Percentiles rank a stretch among this genome's conserved stretches.
phyloP scores from a whole-genome alignment of 2,113 vertebrate species.

The Furnarius figulus region DNA sequence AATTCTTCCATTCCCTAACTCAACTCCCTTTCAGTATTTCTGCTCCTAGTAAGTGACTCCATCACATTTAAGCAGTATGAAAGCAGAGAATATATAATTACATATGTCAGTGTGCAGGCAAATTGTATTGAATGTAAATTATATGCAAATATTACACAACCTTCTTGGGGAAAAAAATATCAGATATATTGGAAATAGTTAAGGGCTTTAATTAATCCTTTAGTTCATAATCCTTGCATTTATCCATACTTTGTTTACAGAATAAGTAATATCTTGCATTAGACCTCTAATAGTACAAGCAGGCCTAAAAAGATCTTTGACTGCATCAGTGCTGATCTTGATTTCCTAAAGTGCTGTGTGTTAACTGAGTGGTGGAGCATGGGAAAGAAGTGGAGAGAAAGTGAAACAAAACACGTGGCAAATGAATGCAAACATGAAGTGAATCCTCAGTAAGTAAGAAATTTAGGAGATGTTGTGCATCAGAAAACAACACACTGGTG shows the following conservation, averaged over 20 bases:
- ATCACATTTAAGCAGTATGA: not conserved
- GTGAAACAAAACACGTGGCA: not conserved
- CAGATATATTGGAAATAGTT: slow-evolving; percentile 13
- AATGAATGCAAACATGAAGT: not conserved
- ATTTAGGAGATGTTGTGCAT: not conserved
- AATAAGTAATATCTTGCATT: slow-evolving; percentile 4
- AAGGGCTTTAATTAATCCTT: slow-evolving; percentile 62
- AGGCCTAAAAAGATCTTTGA: not conserved
- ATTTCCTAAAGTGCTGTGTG: not conserved
- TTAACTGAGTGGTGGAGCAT: not conserved
- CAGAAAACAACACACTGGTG: not conserved
- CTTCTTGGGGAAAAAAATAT: not conserved
- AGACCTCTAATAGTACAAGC: not conserved
- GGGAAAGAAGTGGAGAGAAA: not conserved
- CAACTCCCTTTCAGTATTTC: not conserved
- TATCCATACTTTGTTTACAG: slow-evolving; percentile 48
- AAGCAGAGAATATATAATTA: not conserved
- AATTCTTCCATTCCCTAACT: not conserved
- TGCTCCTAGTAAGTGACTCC: not conserved
- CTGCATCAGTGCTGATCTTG: not conserved
- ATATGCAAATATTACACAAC: slow-evolving; percentile 12
- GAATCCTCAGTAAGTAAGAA: not conserved
- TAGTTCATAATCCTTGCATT: slow-evolving; percentile 47
- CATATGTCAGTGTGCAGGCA: not conserved
- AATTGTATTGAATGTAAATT: slow-evolving; percentile 38